A percentile compares a stretch with the other conserved stretches of the same genome.
These are phyloP conservation scores for Homalodisca vitripennis DNA, from an alignment of 1,140 invertebrate species.

Conservation along the genomic window DNA sequence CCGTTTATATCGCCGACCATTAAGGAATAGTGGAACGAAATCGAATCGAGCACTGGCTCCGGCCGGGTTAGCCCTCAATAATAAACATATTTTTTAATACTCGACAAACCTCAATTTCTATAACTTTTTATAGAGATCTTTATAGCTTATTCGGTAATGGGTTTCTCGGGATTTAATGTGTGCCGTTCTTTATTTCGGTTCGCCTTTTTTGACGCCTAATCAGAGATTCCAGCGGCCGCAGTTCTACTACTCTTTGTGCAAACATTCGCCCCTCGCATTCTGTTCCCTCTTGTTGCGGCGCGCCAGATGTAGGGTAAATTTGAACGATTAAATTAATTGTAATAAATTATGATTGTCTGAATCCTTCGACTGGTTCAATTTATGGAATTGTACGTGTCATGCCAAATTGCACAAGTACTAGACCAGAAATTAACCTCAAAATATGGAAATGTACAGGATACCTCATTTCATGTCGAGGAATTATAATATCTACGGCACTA, in stretches of 20 bases:
- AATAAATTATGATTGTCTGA: too few relatives aligned
- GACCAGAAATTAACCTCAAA: too few relatives aligned
- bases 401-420: too few relatives aligned
- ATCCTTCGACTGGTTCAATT: too few relatives aligned
- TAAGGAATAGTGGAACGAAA: constrained; percentile 10
- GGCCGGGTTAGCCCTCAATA: constrained; percentile 5
- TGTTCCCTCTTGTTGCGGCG: too few relatives aligned
- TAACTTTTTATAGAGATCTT: constrained; percentile 32
- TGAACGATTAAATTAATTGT: too few relatives aligned
- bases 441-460: too few relatives aligned
- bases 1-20: constrained; percentile 26
- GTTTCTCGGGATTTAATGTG: neutral
- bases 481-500: too few relatives aligned
- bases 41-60: constrained; percentile 14
- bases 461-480: too few relatives aligned
- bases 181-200: neutral
- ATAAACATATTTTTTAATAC: constrained; percentile 33
- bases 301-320: too few relatives aligned
- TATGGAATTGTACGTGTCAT: too few relatives aligned
- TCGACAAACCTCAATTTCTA: constrained; percentile 30
- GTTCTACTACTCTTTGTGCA: neutral
- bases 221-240: neutral
- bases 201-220: neutral
- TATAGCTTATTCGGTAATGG: constrained; percentile 25
- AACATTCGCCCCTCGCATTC: neutral